Base-by-base conservation (phyloP, 2,113 vertebrate genomes). In the Epinephelus moara region DNA sequence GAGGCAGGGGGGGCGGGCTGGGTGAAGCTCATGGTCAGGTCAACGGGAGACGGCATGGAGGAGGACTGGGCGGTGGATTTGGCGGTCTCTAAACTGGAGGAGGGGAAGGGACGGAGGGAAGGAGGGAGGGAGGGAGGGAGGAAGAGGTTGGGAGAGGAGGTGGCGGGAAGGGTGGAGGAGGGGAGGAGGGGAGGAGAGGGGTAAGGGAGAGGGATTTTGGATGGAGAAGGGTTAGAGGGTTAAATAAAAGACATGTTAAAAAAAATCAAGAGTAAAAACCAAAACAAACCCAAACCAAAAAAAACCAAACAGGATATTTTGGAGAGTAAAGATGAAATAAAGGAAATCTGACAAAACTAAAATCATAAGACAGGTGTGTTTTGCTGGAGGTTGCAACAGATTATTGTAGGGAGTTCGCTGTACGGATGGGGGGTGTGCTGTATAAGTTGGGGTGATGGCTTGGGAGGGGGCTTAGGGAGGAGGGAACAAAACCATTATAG, bases 51-150 rank as follows among this genome's bases (percentile, higher is more conserved):
- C 91, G 96, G 95, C 96, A 97, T 96, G n/a, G 96, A 97, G 4
- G 97, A 96, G 94, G 91, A 96, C 96, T 97, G 97, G 95, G 97
- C 97, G 95, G 97, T 99, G 97, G 97, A 98, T 98, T 99, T 99
- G 96, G 97, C 97, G 52, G 97, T 97, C 96, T 99, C 97, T 98
- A 99, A 97, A 96, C 97, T 99, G 96, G 91, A 94, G 90, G 88
- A 53, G 82, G 86, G 85, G 68, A 50, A 60, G 80, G 62, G 11
- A 12, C 9, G 42, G 11, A n/a, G 52, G 66, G 17, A 11, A 74
- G 40, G 69, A 61, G 47, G 50, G 6, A 23, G 52, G 66, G 67
- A 64, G 37, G 70, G 17, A 10, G 76, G 40, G 69, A 61, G 76
- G 40, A 66, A 61, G 71, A 13, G 37, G 30, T 40, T 80, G 85